A percentile compares a stretch with the other conserved stretches of the same genome.
Conservation (phyloP, 2,888 invertebrate species). For the Myopa testacea region DNA sequence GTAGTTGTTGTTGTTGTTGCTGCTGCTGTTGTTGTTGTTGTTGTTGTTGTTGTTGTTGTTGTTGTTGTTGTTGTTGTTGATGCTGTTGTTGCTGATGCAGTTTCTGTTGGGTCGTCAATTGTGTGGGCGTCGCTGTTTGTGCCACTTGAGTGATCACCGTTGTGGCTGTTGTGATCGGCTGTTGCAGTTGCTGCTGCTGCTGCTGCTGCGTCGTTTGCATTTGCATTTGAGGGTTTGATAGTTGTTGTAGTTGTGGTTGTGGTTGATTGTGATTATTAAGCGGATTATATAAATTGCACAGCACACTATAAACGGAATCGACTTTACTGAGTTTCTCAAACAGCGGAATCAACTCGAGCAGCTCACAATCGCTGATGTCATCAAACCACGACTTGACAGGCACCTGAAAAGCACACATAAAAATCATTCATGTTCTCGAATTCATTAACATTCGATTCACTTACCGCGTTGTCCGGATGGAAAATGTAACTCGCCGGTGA, state of each 20-base stretch:
- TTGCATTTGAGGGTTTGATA: conserved; percentile 39
- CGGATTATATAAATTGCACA: conserved; percentile 92
- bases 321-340: conserved; percentile 97
- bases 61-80: conserved; percentile 47
- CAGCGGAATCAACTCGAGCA: conserved; percentile 96
- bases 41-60: conserved; percentile 53
- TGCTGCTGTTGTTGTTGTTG: conserved; percentile 43
- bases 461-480: conserved; percentile 99
- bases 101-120: conserved; percentile 25
- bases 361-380: conserved; percentile 96
- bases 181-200: conserved; percentile 55
- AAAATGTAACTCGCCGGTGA: conserved; percentile 99
- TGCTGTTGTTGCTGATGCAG: conserved; percentile 50
- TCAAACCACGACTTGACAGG: conserved; percentile 99
- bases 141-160: conserved; percentile 66
- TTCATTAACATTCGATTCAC: conserved; percentile 64
- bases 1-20: conserved; percentile 47
- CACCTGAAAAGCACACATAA: conserved; percentile 74
- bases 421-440: background rate
- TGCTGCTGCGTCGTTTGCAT: conserved; percentile 48
- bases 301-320: conserved; percentile 95
- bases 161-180: conserved; percentile 62
- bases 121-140: conserved; percentile 51
- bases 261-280: conserved; percentile 66
- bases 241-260: conserved; percentile 56